Percentiles rank a stretch among this genome's conserved stretches.
phyloP scores from a whole-genome alignment of 2,888 invertebrate genomes.

The Cepaea hortensis region DNA sequence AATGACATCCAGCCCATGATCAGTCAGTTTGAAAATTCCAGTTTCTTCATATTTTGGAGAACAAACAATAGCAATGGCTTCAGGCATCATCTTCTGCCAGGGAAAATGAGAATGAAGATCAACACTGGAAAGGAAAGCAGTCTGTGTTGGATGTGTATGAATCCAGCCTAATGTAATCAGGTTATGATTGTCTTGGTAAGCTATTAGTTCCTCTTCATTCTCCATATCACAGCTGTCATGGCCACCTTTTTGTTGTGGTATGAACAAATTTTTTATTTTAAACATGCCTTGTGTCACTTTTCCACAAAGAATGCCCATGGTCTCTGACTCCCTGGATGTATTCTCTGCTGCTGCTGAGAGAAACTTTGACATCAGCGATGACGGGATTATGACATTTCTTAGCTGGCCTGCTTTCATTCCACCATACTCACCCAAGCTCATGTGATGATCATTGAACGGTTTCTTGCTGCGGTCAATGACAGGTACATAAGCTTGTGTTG shows the following conservation, averaged over 20 bases:
- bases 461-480: conserved; percentile 80
- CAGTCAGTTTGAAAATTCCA: conserved; percentile 90
- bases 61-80: conserved; percentile 96
- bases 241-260: conserved; percentile 94
- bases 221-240: conserved; percentile 94
- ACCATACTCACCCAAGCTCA: conserved; percentile 72
- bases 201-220: conserved; percentile 95
- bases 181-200: conserved; percentile 92
- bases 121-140: conserved; percentile 96
- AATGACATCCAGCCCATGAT: conserved; percentile 90
- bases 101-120: conserved; percentile 97
- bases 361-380: conserved; percentile 84
- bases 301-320: conserved; percentile 94
- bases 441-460: conserved; percentile 77
- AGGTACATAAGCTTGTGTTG: conserved; percentile 58
- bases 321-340: conserved; percentile 89
- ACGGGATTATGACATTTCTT: conserved; percentile 85
- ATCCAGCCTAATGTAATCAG: conserved; percentile 99
- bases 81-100: conserved; percentile 97
- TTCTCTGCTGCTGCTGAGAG: conserved; percentile 86
- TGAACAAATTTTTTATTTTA: conserved; percentile 90
- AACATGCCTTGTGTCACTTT: conserved; percentile 83
- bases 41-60: conserved; percentile 86
- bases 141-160: conserved; percentile 98
- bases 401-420: conserved; percentile 76